These are phyloP conservation scores for Psammodynastes pulverulentus DNA, from an alignment of 2,113 vertebrate genomes.

Conservation along the genomic window DNA sequence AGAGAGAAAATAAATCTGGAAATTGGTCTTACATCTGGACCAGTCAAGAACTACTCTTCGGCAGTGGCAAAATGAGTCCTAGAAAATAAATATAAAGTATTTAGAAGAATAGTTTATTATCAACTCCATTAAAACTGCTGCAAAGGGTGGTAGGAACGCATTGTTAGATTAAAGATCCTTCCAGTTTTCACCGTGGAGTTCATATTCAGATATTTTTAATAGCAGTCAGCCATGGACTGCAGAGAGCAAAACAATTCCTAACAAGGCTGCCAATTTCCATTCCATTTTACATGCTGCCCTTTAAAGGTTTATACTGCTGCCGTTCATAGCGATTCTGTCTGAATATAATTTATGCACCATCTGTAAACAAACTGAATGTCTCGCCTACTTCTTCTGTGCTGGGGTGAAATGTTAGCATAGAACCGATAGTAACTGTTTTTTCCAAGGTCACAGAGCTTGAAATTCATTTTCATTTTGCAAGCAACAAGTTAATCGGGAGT, in stretches of 20 bases:
- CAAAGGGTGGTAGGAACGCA: background rate
- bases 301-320: constrained; percentile 63
- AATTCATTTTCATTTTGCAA: constrained; percentile 40
- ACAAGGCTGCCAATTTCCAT: constrained; percentile 68
- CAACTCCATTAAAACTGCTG: background rate
- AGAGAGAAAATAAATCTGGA: too few species aligned
- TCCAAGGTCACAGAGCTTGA: constrained; percentile 34
- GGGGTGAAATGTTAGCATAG: constrained; percentile 49
- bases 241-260: constrained; percentile 71
- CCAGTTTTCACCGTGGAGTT: constrained; percentile 11
- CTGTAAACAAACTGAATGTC: constrained; percentile 64
- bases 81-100: background rate
- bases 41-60: background rate
- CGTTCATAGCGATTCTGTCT: constrained; percentile 48
- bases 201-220: constrained; percentile 47
- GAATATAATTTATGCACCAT: constrained; percentile 62
- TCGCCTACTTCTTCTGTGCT: constrained; percentile 40
- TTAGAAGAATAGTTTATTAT: background rate
- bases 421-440: constrained; percentile 47
- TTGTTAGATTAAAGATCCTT: constrained; percentile 21
- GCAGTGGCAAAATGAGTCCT: background rate
- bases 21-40: background rate
- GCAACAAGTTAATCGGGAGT: constrained; percentile 7
- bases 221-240: constrained; percentile 51
- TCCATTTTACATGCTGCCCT: constrained; percentile 47